A percentile compares a stretch with the other conserved stretches of the same genome.
Evolutionary conservation across 2,888 invertebrate genomes (phyloP).

Genomic region (Agrotis puta): DNA sequence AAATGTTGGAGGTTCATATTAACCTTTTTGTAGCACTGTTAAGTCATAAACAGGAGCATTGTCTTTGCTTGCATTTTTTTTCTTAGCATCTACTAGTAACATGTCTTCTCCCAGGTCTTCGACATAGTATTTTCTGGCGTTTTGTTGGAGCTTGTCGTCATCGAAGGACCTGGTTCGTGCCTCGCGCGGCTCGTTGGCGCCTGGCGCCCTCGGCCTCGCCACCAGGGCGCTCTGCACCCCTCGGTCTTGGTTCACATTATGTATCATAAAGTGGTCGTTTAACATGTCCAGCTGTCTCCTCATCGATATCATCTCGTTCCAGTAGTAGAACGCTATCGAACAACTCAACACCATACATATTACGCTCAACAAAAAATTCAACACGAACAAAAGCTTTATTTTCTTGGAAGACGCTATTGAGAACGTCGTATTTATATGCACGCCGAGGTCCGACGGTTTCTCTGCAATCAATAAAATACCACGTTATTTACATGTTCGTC

Average conservation of each 20-base stretch:
- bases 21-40: constrained; percentile 80
- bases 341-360: constrained; percentile 84
- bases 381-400: constrained; percentile 85
- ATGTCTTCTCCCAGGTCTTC: constrained; percentile 85
- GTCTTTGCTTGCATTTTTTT: constrained; percentile 78
- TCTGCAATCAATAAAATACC: constrained; percentile 77
- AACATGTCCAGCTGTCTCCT: constrained; percentile 82
- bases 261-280: constrained; percentile 80
- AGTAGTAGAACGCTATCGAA: constrained; percentile 85
- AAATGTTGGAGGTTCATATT: constrained; percentile 26
- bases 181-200: constrained; percentile 71
- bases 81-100: constrained; percentile 83
- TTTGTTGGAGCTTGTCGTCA: constrained; percentile 68
- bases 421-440: constrained; percentile 87
- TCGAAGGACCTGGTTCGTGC: constrained; percentile 73
- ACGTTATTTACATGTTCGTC: constrained; percentile 43
- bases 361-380: constrained; percentile 85
- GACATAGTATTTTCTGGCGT: constrained; percentile 80
- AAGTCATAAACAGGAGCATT: constrained; percentile 73
- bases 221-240: constrained; percentile 78
- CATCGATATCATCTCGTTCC: constrained; percentile 86
- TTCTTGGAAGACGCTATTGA: constrained; percentile 89
- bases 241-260: constrained; percentile 76
- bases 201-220: constrained; percentile 67
- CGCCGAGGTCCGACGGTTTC: constrained; percentile 85